Evolutionary conservation across 2,797 vertebrate genomes (phyloP).

Genomic region (Macrochelys suwanniensis): DNA sequence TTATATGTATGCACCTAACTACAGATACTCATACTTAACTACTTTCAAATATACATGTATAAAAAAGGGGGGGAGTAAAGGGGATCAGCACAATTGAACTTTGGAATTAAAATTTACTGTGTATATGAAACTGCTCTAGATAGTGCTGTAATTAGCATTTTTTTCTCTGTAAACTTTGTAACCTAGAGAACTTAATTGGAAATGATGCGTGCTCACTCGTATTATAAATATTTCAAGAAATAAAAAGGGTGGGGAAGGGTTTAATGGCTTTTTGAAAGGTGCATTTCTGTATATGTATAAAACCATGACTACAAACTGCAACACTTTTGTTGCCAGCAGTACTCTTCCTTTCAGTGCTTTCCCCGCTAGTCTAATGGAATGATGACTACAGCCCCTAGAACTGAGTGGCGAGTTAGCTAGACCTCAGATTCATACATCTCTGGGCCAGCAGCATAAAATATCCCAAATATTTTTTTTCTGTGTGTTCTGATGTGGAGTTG

Average conservation of each 20-base stretch:
- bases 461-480: accelerated
- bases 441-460: neutral
- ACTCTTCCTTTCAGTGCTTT: neutral
- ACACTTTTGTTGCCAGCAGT: neutral
- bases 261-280: constrained; percentile 49
- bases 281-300: neutral
- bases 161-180: constrained; percentile 4
- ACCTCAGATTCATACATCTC: neutral
- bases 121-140: neutral
- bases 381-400: accelerated
- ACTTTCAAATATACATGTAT: neutral
- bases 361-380: neutral
- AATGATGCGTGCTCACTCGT: constrained; percentile 49
- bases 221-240: constrained; percentile 66
- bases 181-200: constrained; percentile 51
- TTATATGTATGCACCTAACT: neutral
- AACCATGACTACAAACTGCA: neutral
- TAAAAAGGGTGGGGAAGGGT: constrained; percentile 2
- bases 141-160: constrained; percentile 46
- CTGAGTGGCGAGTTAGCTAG: neutral
- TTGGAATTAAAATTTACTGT: constrained; percentile 24
- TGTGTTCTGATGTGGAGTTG: no score
- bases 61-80: neutral
- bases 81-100: neutral
- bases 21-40: neutral